phyloP scores from a whole-genome alignment of 2,113 vertebrate genomes.

The Panurus biarmicus region DNA sequence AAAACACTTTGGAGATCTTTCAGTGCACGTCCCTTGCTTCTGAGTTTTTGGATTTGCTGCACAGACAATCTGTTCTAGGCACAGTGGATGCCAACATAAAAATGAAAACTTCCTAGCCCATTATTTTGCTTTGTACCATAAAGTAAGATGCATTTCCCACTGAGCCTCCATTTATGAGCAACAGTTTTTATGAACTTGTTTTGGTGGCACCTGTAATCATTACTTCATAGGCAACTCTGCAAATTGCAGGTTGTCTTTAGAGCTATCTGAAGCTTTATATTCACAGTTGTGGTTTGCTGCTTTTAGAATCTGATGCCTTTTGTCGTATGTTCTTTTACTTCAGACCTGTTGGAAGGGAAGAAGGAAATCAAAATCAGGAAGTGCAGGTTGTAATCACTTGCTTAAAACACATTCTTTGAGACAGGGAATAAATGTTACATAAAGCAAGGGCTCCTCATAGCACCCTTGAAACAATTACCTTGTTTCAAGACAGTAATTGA shows the following conservation, averaged over 20 bases:
- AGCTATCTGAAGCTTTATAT: not conserved
- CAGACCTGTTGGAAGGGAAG: not conserved
- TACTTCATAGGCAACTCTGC: not conserved
- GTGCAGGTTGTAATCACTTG: not conserved
- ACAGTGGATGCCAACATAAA: not conserved
- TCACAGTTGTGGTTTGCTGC: not conserved
- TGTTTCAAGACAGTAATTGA: not conserved
- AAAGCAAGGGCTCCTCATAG: not conserved
- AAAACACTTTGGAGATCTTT: not conserved
- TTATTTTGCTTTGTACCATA: not conserved
- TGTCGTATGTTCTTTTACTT: not conserved
- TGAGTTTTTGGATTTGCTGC: not conserved
- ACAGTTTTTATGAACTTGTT: not conserved
- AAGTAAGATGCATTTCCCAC: not conserved
- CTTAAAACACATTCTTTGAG: not conserved
- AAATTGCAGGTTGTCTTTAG: not conserved
- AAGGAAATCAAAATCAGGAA: not conserved
- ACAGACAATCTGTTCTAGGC: not conserved
- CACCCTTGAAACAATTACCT: rapidly evolving
- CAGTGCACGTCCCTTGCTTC: not conserved
- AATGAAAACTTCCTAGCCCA: not conserved
- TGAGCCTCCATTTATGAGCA: not conserved
- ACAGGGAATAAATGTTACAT: not conserved
- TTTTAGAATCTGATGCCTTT: not conserved
- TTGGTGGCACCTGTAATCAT: not conserved